Percentiles rank a stretch among this genome's conserved stretches.
Evolutionary conservation across 2,888 invertebrate genomes (phyloP).

Genomic region (Noctuana brunneofusca): DNA sequence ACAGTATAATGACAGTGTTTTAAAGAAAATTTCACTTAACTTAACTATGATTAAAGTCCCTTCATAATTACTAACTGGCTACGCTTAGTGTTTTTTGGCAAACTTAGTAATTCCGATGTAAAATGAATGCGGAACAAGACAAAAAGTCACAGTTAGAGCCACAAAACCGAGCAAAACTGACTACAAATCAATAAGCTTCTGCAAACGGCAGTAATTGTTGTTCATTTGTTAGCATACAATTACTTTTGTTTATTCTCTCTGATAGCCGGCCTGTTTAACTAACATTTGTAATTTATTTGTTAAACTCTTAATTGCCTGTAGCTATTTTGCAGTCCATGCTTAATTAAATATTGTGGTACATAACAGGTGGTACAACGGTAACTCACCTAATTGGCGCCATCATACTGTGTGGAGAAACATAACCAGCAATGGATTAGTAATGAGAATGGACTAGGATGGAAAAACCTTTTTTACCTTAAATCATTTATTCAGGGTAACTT

Average conservation of each 20-base stretch:
- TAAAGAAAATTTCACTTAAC: no score
- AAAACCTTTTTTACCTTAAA: no score
- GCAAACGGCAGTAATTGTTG: slow-evolving; percentile 22
- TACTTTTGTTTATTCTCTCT: slow-evolving; percentile 7
- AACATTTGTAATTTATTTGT: background rate
- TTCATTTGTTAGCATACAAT: slow-evolving; percentile 22
- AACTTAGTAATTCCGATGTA: background rate
- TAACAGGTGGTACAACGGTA: background rate
- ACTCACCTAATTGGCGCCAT: no score
- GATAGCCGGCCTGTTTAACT: background rate
- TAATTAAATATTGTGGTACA: no score
- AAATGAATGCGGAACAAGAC: background rate
- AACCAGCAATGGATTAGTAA: no score
- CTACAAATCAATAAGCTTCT: slow-evolving; percentile 3
- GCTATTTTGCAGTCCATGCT: no score
- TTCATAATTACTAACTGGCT: no score
- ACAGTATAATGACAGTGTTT: no score
- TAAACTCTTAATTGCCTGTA: background rate
- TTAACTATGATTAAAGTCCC: no score
- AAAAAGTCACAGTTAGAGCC: background rate
- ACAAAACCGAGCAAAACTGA: slow-evolving; percentile 7
- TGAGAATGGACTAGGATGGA: no score
- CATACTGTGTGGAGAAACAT: no score
- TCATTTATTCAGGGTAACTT: no score
- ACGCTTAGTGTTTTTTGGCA: background rate